phyloP scores from a whole-genome alignment of 2,113 vertebrate genomes.

The Andinoacara biseriatus region DNA sequence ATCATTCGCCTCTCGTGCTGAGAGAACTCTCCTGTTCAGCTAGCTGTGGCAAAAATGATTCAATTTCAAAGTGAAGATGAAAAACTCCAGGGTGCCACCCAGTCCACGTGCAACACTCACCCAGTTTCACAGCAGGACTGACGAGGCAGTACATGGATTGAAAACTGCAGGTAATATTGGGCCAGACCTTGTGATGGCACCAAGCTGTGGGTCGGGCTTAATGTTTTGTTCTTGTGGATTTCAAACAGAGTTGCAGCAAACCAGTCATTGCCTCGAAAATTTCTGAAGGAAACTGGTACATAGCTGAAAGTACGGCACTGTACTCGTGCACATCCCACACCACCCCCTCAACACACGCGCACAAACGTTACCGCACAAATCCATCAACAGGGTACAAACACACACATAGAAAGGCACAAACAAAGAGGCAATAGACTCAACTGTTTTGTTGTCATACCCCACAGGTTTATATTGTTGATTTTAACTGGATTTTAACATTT shows the following conservation, averaged over 20 bases:
- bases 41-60: constrained; percentile 31
- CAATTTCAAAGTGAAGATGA: constrained; percentile 67
- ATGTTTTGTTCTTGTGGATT: constrained; percentile 14
- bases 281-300: constrained; percentile 55
- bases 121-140: constrained; percentile 55
- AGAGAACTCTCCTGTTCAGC: constrained; percentile 11
- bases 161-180: not conserved
- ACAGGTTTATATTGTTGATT: not conserved
- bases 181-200: not conserved
- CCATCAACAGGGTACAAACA: not conserved
- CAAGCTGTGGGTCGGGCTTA: not conserved
- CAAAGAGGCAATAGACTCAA: not conserved
- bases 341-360: not conserved
- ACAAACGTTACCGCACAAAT: not conserved
- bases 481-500: not conserved
- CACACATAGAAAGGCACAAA: not conserved
- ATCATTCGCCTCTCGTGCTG: not conserved
- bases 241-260: constrained; percentile 4
- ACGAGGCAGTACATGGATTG: not conserved
- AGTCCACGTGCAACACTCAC: constrained; percentile 30
- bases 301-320: constrained; percentile 6
- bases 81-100: constrained; percentile 50
- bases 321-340: not conserved
- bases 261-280: constrained; percentile 6
- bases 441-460: not conserved